Evolutionary conservation across 2,888 invertebrate genomes (phyloP), one percentile per base, ranked within the genome.

Genomic region (Lasioglossum zephyrum): DNA sequence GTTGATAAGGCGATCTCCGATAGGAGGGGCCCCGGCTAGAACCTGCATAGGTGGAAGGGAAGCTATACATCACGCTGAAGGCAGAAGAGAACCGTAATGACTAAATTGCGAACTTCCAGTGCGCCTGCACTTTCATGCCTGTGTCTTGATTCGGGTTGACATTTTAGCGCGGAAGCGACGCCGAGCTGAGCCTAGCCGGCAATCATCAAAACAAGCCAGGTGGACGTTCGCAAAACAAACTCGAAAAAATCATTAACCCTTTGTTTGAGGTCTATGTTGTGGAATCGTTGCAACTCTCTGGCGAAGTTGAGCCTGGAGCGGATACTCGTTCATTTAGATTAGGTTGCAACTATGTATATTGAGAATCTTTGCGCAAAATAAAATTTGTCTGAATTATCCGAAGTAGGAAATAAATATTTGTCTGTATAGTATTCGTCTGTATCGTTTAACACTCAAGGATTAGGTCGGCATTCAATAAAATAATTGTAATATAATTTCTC

Each of bases 81-180:
- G 82, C 86, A 90, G 87, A 63, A 83, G 89, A 81, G 87, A 74
- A 85, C 87, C 72, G 74, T 90, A 90, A 90, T 91, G 91, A 85
- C 89, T 90, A 90, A 90, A 90, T 91, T 89, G 88, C 90, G 74
- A 85, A 91, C 85, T 90, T 90, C 89, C 90, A 90, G 89, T 90
- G 82, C 90, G 87, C 70, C 78, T 87, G 89, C 88, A 91, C 89
- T 90, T 86, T 89, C 84, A 80, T 84, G 84, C 75, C 22, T 74
- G 81, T 79, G 78, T 77, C 86, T 80, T 77, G 83, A 77, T 77
- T 81, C 80, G 73, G 60, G 44, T 80, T 76, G 87, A 57, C 63
- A 76, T 86, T 89, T 83, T 84, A 73, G 80, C 78, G 79, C 81
- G 81, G 79, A 81, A 87, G 81, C 66, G 82, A 60, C 77, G 77